Conservation (phyloP, 2,113 vertebrate species). For the Saguinus midas region DNA sequence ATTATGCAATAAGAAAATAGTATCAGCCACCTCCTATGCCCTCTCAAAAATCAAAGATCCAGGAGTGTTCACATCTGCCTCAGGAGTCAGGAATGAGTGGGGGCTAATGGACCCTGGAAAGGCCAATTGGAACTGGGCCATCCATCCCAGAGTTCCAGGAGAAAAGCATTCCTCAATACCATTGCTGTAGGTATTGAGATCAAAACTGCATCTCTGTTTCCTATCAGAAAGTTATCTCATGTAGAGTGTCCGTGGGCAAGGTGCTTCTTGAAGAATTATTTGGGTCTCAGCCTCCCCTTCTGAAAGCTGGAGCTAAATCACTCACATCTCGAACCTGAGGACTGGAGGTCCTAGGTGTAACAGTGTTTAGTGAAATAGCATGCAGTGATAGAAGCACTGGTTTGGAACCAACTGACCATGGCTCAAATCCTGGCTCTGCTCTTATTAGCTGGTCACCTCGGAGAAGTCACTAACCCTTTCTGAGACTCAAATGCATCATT, state of each 20-base stretch:
- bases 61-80: not conserved
- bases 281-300: not conserved
- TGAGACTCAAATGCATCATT: not conserved
- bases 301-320: not conserved
- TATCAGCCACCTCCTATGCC: not conserved
- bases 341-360: not conserved
- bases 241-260: not conserved
- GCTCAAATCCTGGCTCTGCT: not conserved
- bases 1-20: constrained; percentile 26
- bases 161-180: not conserved
- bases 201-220: not conserved
- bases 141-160: not conserved
- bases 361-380: not conserved
- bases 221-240: not conserved
- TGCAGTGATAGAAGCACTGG: not conserved
- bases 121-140: not conserved
- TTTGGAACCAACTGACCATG: not conserved
- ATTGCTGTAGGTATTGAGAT: not conserved
- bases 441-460: not conserved
- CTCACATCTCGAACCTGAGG: not conserved
- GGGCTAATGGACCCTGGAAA: not conserved
- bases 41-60: constrained; percentile 20
- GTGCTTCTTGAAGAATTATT: not conserved
- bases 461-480: not conserved
- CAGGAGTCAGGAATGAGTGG: not conserved